Conservation (phyloP, 2,888 invertebrate genomes). For the Pseudococcus longispinus region DNA sequence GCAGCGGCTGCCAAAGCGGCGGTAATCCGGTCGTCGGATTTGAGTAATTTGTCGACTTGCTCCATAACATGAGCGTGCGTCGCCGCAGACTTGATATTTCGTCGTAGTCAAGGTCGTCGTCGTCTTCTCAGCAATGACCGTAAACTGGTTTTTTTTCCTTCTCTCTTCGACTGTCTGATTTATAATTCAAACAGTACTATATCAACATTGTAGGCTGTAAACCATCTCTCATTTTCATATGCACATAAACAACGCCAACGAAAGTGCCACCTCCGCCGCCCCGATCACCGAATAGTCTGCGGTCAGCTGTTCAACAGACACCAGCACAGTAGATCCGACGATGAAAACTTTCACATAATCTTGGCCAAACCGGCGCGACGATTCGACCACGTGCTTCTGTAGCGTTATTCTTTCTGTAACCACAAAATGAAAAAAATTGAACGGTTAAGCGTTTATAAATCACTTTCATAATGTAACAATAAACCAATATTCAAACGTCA, state of each 20-base stretch:
- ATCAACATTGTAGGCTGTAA: background rate
- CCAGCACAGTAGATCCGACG: background rate
- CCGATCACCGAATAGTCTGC: background rate
- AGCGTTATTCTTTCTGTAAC: background rate
- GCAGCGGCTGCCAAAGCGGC: background rate
- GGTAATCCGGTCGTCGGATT: background rate
- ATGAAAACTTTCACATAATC: conserved; percentile 14
- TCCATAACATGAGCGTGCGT: conserved; percentile 8
- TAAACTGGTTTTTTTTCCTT: background rate
- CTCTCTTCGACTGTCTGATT: background rate
- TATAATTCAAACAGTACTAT: background rate
- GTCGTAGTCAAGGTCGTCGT: background rate
- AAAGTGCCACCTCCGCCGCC: background rate
- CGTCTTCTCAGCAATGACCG: background rate
- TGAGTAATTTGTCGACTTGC: conserved; percentile 3
- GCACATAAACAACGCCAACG: background rate
- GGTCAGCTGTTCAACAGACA: background rate
- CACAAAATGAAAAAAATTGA: background rate
- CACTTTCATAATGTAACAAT: background rate
- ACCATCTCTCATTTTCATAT: background rate
- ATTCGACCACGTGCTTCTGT: background rate
- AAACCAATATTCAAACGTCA: background rate
- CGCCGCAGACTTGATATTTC: conserved; percentile 4
- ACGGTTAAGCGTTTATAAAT: background rate
- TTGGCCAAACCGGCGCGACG: background rate